A percentile compares a stretch with the other conserved stretches of the same genome.
Conservation (phyloP, 2,888 invertebrate species). For the Caenorhabditis macrosperma region DNA sequence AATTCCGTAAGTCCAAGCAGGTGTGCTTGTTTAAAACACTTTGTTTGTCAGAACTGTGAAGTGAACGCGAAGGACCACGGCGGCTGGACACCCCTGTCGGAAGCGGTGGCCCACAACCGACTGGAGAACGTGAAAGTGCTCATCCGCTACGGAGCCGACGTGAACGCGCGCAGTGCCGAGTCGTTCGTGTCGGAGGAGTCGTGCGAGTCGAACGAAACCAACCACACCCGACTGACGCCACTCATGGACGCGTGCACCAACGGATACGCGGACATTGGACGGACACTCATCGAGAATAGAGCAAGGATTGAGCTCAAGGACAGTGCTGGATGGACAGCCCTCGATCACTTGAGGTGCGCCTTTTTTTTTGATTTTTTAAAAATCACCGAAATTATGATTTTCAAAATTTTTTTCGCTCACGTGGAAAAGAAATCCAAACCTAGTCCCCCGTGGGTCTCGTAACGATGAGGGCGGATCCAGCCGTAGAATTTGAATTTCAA, state of each 20-base stretch:
- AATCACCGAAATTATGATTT: not conserved
- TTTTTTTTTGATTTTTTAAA: not conserved
- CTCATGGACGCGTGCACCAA: constrained; percentile 70
- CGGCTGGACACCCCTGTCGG: constrained; percentile 73
- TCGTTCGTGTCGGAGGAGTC: constrained; percentile 23
- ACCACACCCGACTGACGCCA: constrained; percentile 59
- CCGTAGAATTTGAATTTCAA: too few species aligned
- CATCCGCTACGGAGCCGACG: constrained; percentile 60
- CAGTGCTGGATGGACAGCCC: constrained; percentile 60
- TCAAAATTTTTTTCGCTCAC: not conserved
- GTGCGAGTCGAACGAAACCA: not conserved
- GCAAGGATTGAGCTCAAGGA: constrained; percentile 55
- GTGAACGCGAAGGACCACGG: constrained; percentile 68
- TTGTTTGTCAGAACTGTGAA: constrained; percentile 61
- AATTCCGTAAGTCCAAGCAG: too few species aligned
- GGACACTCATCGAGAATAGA: constrained; percentile 46
- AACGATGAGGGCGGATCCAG: too few species aligned
- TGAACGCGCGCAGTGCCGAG: constrained; percentile 44
- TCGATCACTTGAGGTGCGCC: constrained; percentile 57
- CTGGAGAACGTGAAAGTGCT: constrained; percentile 58
- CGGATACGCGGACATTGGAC: constrained; percentile 60
- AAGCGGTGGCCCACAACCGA: constrained; percentile 63
- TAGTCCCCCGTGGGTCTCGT: too few species aligned
- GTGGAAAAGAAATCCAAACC: too few species aligned
- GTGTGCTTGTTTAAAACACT: not conserved